Base-by-base conservation (phyloP, 2,888 invertebrate species). In the Tachina lurida region DNA sequence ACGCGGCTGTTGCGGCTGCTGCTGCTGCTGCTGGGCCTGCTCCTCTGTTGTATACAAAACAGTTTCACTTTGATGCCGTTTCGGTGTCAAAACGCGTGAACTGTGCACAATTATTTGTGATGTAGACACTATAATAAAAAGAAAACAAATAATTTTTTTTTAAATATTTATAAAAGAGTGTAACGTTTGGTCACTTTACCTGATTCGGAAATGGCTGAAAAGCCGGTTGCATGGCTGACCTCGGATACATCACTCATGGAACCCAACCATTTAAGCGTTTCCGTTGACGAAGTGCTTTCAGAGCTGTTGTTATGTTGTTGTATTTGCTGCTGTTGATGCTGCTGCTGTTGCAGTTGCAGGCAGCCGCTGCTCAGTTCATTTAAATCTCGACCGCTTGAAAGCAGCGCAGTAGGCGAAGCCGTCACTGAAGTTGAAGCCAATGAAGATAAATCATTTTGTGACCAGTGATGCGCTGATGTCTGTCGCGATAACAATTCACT, bases 221-320 rank as follows among this genome's bases (percentile, higher is more conserved):
- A 89, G 91, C 94, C 92, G 90, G 94, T 91, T 90, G 93, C 91
- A 91, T 94, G 94, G 88, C 94, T 95, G 63, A 94, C 94, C 86
- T 95, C 94, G 79, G 95, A 95, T 62, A 96, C 94, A 90, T 96
- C 96, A 92, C 95, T 95, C 93, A 95, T 94, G 8, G 96, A 96
- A 60, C 96, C 95, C 90, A 96, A 95, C 96, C 96, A 96, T 92
- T 96, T 96, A 10, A 96, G 93, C 3, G 96, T 96, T 91, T 96
- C 96, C 89, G 96, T 96, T 74, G 96, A 96, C 81, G 93, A 93
- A 88, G 93, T 92, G 89, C 92, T 92, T 86, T 93, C 93, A 17
- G 93, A 92, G 85, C 92, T 93, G 84, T 93, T 93, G 88, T 91
- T 91, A 78, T 88, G 84, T 65, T 88, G 87, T 73, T 88, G 87